These are phyloP conservation scores for Hypena proboscidalis DNA, from an alignment of 2,888 invertebrate genomes.

Conservation along the genomic window DNA sequence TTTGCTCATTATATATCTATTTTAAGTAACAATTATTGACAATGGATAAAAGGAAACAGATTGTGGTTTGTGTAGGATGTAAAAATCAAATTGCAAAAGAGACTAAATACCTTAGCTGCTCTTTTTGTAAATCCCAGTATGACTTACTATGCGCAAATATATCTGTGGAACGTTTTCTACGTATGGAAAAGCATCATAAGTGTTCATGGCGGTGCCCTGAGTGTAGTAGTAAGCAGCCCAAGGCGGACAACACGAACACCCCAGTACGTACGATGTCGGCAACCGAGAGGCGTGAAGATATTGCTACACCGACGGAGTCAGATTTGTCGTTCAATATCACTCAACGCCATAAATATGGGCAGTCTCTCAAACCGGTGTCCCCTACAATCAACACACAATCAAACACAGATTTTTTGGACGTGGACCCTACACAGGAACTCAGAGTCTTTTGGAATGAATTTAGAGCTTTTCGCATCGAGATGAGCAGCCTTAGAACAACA, in stretches of 20 bases:
- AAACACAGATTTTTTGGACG: background rate
- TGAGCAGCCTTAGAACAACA: background rate
- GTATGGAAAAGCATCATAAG: background rate
- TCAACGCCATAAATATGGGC: background rate
- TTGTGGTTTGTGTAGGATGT: too few relatives aligned
- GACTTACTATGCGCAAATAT: conserved; percentile 1
- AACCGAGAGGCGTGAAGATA: too few relatives aligned
- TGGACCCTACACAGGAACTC: background rate
- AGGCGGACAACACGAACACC: too few relatives aligned
- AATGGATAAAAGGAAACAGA: too few relatives aligned
- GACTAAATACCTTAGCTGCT: too few relatives aligned
- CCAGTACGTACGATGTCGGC: background rate
- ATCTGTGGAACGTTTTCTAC: background rate
- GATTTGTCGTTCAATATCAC: conserved; percentile 2
- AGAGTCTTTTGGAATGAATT: conserved; percentile 1
- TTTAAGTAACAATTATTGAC: too few relatives aligned
- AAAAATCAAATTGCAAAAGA: too few relatives aligned
- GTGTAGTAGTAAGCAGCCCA: too few relatives aligned
- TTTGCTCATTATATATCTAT: too few relatives aligned
- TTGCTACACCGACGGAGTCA: background rate
- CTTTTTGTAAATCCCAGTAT: background rate
- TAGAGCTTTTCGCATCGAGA: conserved; percentile 1
- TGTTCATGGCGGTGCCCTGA: background rate
- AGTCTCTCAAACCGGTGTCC: background rate
- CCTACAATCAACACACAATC: background rate